These are phyloP conservation scores for Plumapathes pennacea DNA, from an alignment of 92 coral and sea anemone genomes.

Conservation along the genomic window DNA sequence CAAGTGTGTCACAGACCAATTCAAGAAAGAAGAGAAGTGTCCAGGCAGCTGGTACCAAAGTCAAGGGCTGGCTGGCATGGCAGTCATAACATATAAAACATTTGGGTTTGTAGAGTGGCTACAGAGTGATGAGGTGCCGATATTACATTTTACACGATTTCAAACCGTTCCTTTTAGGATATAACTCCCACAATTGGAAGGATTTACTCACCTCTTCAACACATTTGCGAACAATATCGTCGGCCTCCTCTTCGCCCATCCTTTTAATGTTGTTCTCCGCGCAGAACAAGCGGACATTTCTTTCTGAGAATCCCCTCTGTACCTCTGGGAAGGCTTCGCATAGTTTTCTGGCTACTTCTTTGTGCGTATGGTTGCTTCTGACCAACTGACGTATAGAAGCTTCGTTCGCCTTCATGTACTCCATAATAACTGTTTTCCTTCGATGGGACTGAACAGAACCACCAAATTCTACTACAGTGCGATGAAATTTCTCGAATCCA, in stretches of 20 bases:
- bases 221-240: slow-evolving; percentile 12
- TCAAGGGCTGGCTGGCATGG: too few species aligned
- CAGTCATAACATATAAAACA: too few species aligned
- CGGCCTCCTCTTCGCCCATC: slow-evolving; percentile 7
- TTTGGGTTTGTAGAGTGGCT: too few species aligned
- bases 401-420: neutral
- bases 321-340: slow-evolving; percentile 1
- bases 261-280: slow-evolving; percentile 7
- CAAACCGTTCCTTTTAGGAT: too few species aligned
- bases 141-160: too few species aligned
- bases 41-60: too few species aligned
- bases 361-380: neutral
- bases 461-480: too few species aligned
- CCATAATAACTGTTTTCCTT: neutral
- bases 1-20: too few species aligned
- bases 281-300: slow-evolving; percentile 8
- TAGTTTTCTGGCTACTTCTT: neutral
- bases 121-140: too few species aligned
- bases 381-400: neutral
- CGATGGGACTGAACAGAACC: neutral
- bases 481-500: too few species aligned
- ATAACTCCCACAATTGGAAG: too few species aligned
- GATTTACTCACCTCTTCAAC: slow-evolving; percentile 6
- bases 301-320: slow-evolving; percentile 3
- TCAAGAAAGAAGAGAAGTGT: too few species aligned